Base-by-base conservation (phyloP, 2,888 invertebrate species). In the Phorcus lineatus region DNA sequence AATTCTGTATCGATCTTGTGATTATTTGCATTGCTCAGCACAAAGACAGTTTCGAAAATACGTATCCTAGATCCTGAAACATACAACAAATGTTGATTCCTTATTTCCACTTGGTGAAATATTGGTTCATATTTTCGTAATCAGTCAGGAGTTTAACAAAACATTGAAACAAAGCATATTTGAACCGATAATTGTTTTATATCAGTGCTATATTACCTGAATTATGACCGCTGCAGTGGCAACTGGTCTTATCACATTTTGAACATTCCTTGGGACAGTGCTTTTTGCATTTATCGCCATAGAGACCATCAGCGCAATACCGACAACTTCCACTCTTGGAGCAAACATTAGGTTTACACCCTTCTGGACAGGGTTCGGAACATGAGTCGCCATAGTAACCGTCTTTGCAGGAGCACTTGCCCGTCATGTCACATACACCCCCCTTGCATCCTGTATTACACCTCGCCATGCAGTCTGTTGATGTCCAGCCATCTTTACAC, bases 211-310 rank as follows among this genome's bases (percentile, higher is more conserved):
- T n/a, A 36, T 36, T 9, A 54, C 84, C 22, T n/a, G 82, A 28
- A 70, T 80, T 53, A 77, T 85, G 19, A 52, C 82, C 22, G 70
- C 79, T n/a, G 76, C 57, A 36, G 28, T 79, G 11, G 19, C 83
- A 6, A 52, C 84, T 11, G 40, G 82, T 19, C 78, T 85, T 36
- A 36, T 36, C 36, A 36, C 36, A 36, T 36, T 36, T 36, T 7
- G 36, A 7, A 36, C 55, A 85, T 84, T 66, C 87, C 87, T 62
- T 90, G 91, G 90, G 89, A 88, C 55, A 89, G 89, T 17, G 84
- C 85, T 79, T 80, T 87, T 19, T 86, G 84, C 36, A 36, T 36
- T 7, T 36, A 36, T 36, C 36, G 7, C 36, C 36, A 36, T 36
- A 36, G 36, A 7, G 7, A 36, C 36, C 36, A 7, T 36, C 36